Base-by-base conservation (phyloP, 2,797 vertebrate genomes). In the Centroberyx gerrardi region DNA sequence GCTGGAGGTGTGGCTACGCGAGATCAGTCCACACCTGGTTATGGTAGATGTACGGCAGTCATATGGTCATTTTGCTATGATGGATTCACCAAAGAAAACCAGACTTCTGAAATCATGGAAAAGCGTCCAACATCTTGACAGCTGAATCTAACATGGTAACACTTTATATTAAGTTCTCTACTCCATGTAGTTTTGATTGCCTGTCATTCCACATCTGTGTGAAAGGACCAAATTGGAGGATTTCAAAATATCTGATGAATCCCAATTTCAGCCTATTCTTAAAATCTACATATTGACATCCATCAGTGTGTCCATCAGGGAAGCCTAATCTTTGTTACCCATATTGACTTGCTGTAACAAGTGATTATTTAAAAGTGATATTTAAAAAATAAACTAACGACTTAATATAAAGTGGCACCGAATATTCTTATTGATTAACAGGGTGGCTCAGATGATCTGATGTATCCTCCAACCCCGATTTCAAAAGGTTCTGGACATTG, bases 391-490 rank as follows among this genome's bases (percentile, higher is more conserved):
- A 58, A 82, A 82, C 65, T 29, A 53, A 63, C 46, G 49, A 79
- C 60, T 74, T 69, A 82, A 79, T 84, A 84, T 84, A 82, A 88
- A 87, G 80, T 88, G 80, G 76, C 61, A 75, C 68, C 48, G 18
- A 17, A 75, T 71, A 46, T 61, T 64, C 55, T 60, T 51, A 48
- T 28, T 18, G 53, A 51, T 72, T 51, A 15, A 49, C 38, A n/a
- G 8, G 8, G 48, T 3, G 27, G 46, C 4, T 51, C 7, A 17
- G 27, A 9, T n/a, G 5, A 56, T 49, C 22, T n/a, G 29, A 48
- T 4, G 38, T 10, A 18, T 17, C 8, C 15, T 44, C 31, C 33
- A 8, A 4, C 29, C 3, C 3, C 13, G 0, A 5, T 17, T 48
- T 48, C 46, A 48, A 14, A 17, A 48, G 15, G 14, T 48, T 48